Conservation (phyloP, 2,888 invertebrate species). For the Tiliacea aurago region DNA sequence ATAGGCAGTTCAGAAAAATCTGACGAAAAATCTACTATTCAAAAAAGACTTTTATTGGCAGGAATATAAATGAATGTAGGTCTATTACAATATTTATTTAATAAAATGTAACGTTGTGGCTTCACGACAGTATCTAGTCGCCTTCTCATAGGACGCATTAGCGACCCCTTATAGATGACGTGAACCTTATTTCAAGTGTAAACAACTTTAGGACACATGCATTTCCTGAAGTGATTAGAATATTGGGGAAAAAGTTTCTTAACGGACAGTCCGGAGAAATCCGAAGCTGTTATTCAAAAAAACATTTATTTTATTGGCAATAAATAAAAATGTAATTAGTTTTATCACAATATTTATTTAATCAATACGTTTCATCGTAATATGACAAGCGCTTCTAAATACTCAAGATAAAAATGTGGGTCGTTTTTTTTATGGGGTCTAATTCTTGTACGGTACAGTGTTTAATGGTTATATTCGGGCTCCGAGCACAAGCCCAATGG, state of each 20-base stretch:
- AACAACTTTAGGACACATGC: too few species aligned
- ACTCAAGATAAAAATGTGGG: neutral
- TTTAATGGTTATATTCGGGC: constrained; percentile 15
- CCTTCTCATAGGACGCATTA: too few species aligned
- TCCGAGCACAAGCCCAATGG: constrained; percentile 66
- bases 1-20: neutral
- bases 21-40: too few species aligned
- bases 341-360: constrained; percentile 6
- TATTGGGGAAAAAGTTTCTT: neutral
- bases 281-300: neutral
- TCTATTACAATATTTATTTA: neutral
- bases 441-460: neutral
- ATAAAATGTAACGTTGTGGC: neutral
- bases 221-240: neutral
- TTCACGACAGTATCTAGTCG: neutral
- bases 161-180: too few species aligned
- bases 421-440: neutral
- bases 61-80: neutral
- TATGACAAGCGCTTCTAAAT: neutral
- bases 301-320: too few species aligned
- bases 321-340: neutral
- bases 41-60: too few species aligned
- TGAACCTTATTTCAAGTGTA: too few species aligned
- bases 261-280: neutral
- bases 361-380: neutral